Conservation (phyloP, 1,140 invertebrate genomes). For the Temnothorax nylanderi region DNA sequence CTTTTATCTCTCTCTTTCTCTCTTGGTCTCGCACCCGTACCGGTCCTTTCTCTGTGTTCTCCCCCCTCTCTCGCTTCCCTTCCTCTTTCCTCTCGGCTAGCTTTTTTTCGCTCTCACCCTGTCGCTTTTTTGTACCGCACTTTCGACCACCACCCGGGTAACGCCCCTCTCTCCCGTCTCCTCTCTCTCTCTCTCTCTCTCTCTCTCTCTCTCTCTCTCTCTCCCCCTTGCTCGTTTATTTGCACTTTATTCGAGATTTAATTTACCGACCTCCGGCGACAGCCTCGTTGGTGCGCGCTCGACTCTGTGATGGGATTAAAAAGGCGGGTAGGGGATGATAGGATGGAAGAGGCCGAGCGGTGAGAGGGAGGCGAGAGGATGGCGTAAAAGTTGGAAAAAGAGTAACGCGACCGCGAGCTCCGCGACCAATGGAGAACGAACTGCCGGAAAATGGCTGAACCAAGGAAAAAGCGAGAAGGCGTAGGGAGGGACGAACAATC, state of each 20-base stretch:
- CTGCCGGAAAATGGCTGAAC: conserved; percentile 61
- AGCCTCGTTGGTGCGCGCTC: conserved; percentile 74
- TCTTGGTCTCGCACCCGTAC: not conserved
- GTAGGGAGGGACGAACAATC: conserved; percentile 38
- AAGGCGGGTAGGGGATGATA: conserved; percentile 76
- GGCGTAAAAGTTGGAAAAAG: conserved; percentile 68
- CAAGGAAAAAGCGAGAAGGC: conserved; percentile 55
- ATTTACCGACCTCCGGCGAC: conserved; percentile 84
- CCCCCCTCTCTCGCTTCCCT: conserved; percentile 49
- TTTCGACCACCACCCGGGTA: conserved; percentile 76
- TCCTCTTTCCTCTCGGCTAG: conserved; percentile 35
- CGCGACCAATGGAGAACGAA: conserved; percentile 65
- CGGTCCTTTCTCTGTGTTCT: conserved; percentile 52
- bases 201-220: conserved; percentile 58
- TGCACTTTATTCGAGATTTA: conserved; percentile 85
- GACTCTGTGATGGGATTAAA: conserved; percentile 82
- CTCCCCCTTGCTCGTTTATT: conserved; percentile 67
- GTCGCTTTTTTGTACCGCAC: conserved; percentile 75
- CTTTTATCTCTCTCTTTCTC: conserved; percentile 71
- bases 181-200: conserved; percentile 57
- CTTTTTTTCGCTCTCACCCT: conserved; percentile 59
- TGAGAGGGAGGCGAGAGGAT: conserved; percentile 43
- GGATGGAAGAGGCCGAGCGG: conserved; percentile 68
- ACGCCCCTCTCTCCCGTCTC: conserved; percentile 56
- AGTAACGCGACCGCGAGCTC: conserved; percentile 51